Evolutionary conservation across 2,113 vertebrate species (phyloP).

Genomic region (Periophthalmus modestus): DNA sequence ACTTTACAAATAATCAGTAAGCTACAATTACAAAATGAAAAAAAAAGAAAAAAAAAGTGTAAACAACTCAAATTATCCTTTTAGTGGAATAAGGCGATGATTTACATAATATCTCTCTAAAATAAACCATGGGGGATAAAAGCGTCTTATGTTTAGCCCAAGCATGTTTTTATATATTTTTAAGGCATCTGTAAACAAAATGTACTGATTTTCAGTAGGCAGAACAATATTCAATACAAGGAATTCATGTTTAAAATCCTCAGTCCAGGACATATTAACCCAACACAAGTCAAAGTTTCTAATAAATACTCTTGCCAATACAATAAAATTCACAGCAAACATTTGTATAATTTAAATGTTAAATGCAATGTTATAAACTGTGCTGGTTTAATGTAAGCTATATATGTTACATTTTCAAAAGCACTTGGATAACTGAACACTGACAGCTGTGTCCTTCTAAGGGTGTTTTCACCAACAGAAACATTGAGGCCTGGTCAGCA

Average conservation of each 20-base stretch:
- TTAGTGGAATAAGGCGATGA: not conserved
- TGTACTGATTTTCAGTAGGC: not conserved
- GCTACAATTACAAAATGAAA: not conserved
- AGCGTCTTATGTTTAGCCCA: not conserved
- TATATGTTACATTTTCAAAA: not conserved
- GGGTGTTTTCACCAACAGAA: constrained; percentile 13
- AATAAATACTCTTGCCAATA: not conserved
- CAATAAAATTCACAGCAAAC: not conserved
- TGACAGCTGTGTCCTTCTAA: not conserved
- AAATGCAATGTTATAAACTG: not conserved
- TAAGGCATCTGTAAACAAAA: constrained; percentile 11
- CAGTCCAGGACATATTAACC: not conserved
- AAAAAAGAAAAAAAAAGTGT: not conserved
- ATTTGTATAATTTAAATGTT: not conserved
- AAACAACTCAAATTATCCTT: constrained; percentile 1
- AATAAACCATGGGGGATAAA: not conserved
- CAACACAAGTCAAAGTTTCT: constrained; percentile 9
- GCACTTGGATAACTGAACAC: not conserved
- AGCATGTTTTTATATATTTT: not conserved
- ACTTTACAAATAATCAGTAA: not conserved
- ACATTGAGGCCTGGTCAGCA: constrained; percentile 19
- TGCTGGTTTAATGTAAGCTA: constrained; percentile 8
- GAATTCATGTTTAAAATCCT: not conserved
- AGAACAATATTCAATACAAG: not conserved
- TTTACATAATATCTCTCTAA: not conserved